Evolutionary conservation across 2,888 invertebrate genomes (phyloP).

Genomic region (Hyalella azteca): DNA sequence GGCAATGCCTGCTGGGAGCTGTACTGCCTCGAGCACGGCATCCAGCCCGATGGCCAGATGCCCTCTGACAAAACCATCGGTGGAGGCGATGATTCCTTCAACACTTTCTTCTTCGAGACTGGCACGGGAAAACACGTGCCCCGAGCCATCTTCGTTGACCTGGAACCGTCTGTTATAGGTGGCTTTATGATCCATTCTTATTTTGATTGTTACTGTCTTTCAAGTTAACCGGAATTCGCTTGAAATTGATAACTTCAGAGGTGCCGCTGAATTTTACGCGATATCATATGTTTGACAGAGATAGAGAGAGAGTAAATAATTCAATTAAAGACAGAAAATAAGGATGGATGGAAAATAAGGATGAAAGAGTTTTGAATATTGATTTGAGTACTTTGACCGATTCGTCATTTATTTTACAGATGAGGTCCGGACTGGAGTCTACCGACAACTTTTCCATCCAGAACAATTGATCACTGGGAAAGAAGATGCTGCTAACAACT

Average conservation of each 20-base stretch:
- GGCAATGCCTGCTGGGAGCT: slow-evolving; percentile 69
- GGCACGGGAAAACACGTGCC: slow-evolving; percentile 88
- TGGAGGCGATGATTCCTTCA: slow-evolving; percentile 65
- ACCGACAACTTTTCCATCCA: slow-evolving; percentile 67
- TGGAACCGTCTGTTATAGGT: slow-evolving; percentile 89
- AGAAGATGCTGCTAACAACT: slow-evolving; percentile 66
- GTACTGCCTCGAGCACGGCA: slow-evolving; percentile 67
- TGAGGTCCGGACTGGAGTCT: slow-evolving; percentile 65
- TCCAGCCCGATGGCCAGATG: slow-evolving; percentile 66
- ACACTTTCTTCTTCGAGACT: slow-evolving; percentile 72
- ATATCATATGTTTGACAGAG: no score
- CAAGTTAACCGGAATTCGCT: no score
- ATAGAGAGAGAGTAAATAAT: no score
- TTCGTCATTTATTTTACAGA: slow-evolving; percentile 59
- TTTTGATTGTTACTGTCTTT: no score
- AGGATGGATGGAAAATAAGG: no score
- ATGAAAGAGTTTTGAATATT: no score
- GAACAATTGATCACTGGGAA: slow-evolving; percentile 68
- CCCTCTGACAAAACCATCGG: slow-evolving; percentile 58
- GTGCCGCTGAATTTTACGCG: no score
- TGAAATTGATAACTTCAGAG: no score
- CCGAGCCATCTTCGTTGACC: slow-evolving; percentile 82
- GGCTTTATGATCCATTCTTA: no score
- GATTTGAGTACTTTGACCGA: background rate
- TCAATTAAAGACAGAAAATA: no score